phyloP scores from a whole-genome alignment of 2,888 invertebrate species.

The Campoletis raptor region DNA sequence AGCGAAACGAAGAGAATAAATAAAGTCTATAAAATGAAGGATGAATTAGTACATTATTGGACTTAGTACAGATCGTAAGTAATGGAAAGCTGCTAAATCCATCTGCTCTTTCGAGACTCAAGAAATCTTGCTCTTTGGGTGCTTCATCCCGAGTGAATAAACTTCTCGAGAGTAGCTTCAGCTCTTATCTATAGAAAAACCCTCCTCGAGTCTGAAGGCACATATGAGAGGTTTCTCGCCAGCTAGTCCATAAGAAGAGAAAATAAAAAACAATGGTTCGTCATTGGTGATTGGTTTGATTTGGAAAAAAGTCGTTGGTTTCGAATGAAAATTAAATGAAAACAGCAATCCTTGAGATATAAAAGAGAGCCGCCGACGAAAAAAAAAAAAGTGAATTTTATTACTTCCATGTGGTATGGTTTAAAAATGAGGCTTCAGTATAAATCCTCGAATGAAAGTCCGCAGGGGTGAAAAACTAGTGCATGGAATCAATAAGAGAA shows the following conservation, averaged over 20 bases:
- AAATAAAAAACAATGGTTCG: constrained; percentile 24
- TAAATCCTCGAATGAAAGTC: background rate
- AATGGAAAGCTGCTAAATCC: constrained; percentile 20
- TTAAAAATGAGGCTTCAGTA: constrained; percentile 1
- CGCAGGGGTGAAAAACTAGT: constrained; percentile 12
- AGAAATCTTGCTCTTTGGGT: constrained; percentile 44
- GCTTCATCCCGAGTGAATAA: constrained; percentile 10
- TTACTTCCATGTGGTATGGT: background rate
- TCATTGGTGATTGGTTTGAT: constrained; percentile 5
- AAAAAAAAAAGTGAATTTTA: constrained; percentile 6
- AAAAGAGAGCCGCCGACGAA: background rate
- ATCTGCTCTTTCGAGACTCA: constrained; percentile 19
- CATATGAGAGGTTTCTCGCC: constrained; percentile 34
- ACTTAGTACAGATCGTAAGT: constrained; percentile 9
- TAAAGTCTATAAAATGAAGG: background rate
- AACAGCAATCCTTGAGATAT: background rate
- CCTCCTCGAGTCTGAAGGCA: background rate
- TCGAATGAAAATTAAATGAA: constrained; percentile 20
- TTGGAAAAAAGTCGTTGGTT: background rate
- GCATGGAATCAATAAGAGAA: constrained; percentile 24
- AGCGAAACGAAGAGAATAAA: background rate
- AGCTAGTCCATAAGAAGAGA: background rate
- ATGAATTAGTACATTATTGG: background rate
- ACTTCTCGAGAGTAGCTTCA: constrained; percentile 19
- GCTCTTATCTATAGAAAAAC: constrained; percentile 9